Evolutionary conservation across 2,888 invertebrate genomes (phyloP).

Genomic region (Torymus texanus): DNA sequence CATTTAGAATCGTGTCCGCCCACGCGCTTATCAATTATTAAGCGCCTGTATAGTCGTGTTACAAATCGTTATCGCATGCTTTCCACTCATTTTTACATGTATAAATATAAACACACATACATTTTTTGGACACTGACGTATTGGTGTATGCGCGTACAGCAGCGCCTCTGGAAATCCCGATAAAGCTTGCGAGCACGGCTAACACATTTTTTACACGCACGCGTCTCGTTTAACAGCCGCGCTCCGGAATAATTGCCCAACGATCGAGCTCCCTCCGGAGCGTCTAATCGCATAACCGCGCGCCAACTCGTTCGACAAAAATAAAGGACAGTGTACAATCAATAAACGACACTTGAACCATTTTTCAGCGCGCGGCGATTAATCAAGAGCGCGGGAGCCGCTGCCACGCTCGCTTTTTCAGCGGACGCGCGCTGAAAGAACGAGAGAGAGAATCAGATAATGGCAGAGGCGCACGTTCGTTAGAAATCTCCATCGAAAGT

Average conservation of each 20-base stretch:
- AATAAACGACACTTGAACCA: slow-evolving; percentile 40
- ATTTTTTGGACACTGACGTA: too few relatives aligned
- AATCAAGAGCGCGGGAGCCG: slow-evolving; percentile 21
- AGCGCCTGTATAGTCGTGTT: too few relatives aligned
- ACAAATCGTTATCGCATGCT: too few relatives aligned
- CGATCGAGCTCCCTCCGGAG: background rate
- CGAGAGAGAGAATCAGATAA: slow-evolving; percentile 17
- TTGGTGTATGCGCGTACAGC: too few relatives aligned
- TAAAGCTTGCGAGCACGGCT: too few relatives aligned
- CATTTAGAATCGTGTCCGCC: background rate
- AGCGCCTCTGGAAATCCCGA: too few relatives aligned
- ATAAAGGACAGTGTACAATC: slow-evolving; percentile 28
- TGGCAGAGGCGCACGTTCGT: slow-evolving; percentile 5
- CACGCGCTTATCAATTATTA: background rate
- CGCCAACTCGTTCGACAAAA: background rate
- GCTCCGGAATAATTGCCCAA: slow-evolving; percentile 7
- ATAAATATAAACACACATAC: too few relatives aligned
- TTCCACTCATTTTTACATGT: too few relatives aligned
- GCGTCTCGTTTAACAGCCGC: background rate
- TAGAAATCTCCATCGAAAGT: slow-evolving; percentile 30
- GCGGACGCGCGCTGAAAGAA: background rate
- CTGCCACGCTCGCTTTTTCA: background rate
- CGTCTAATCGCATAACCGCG: too few relatives aligned
- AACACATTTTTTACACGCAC: slow-evolving; percentile 8
- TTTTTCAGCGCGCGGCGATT: slow-evolving; percentile 38